Conservation (phyloP, 2,797 vertebrate genomes). For the Cossypha dichroa region DNA sequence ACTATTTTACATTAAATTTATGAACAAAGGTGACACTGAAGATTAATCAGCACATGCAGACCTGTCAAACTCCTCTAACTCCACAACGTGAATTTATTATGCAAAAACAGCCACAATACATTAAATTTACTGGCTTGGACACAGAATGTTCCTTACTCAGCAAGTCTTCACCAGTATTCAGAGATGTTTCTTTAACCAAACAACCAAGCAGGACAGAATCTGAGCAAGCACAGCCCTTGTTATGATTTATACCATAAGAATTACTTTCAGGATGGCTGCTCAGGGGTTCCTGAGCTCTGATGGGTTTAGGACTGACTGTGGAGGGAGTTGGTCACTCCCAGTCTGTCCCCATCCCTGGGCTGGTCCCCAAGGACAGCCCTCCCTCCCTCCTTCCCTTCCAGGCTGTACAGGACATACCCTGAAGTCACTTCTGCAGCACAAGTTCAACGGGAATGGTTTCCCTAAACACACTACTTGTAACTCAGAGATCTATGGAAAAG, state of each 20-base stretch:
- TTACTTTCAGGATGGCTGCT: background rate
- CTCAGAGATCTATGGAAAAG: background rate
- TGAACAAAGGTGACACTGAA: background rate
- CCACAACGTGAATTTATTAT: background rate
- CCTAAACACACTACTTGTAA: rapidly evolving
- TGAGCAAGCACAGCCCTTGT: background rate
- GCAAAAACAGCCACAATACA: background rate
- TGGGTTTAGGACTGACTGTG: rapidly evolving
- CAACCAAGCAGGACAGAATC: background rate
- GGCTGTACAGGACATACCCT: background rate
- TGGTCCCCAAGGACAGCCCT: background rate
- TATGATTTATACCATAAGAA: background rate
- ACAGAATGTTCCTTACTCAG: background rate
- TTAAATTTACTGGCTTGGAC: background rate
- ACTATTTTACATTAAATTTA: background rate
- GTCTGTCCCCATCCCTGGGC: background rate
- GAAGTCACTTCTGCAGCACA: background rate
- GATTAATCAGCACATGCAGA: background rate
- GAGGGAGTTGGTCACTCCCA: background rate
- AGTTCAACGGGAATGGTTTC: rapidly evolving
- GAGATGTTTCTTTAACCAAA: background rate
- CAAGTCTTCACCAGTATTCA: background rate
- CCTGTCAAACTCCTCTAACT: background rate
- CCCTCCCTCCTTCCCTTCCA: background rate
- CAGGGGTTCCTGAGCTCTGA: background rate